Evolutionary conservation across 2,113 vertebrate genomes (phyloP).

Genomic region (Ardeotis arabs): DNA sequence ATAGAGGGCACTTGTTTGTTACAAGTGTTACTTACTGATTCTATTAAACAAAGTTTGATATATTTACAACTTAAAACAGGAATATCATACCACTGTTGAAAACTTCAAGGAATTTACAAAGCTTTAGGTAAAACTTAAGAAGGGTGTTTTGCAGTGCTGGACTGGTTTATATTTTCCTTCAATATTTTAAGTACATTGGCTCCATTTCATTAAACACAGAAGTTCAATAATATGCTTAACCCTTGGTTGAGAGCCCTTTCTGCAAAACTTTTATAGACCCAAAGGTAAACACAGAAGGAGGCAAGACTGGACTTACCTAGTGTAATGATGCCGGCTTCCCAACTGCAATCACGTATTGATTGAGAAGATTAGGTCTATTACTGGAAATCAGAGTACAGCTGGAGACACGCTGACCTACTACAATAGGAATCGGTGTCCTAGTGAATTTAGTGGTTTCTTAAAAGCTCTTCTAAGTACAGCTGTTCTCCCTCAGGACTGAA

Average conservation of each 20-base stretch:
- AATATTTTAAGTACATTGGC: background rate
- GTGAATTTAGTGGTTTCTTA: constrained; percentile 19
- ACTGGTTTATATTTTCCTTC: background rate
- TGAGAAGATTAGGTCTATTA: constrained; percentile 31
- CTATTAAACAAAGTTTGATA: background rate
- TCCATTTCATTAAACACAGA: background rate
- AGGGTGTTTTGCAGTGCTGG: background rate
- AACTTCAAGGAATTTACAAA: background rate
- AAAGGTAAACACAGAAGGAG: background rate
- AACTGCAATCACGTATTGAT: background rate
- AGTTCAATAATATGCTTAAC: background rate
- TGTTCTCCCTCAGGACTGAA: background rate
- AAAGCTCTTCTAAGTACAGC: constrained; percentile 20
- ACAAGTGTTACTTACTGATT: background rate
- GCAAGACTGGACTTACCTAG: background rate
- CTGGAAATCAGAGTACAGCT: constrained; percentile 22
- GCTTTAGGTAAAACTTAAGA: background rate
- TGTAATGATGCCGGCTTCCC: background rate
- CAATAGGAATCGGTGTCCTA: background rate
- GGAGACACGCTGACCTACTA: background rate
- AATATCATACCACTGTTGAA: background rate
- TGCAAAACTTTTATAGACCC: background rate
- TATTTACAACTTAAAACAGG: background rate
- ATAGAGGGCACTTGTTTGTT: background rate
- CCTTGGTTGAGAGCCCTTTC: background rate